Percentiles rank a stretch among this genome's conserved stretches.
These are phyloP conservation scores for Temnothorax curvispinosus DNA, from an alignment of 1,140 invertebrate species.

Conservation along the genomic window DNA sequence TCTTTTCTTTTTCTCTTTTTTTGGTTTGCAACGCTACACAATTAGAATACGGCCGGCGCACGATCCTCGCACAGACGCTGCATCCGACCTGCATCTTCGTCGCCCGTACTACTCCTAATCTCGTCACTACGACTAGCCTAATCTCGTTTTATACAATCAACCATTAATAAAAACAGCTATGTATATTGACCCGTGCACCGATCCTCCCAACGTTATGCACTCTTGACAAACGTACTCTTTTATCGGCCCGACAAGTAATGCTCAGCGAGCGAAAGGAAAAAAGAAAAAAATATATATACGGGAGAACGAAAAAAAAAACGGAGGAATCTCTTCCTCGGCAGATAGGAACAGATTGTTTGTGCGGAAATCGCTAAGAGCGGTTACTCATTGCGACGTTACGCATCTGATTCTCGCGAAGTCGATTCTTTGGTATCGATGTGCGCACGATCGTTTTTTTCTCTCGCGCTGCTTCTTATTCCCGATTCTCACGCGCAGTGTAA, in stretches of 20 bases:
- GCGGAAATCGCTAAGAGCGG: slow-evolving; percentile 13
- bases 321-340: slow-evolving; percentile 28
- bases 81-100: slow-evolving; percentile 59
- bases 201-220: slow-evolving; percentile 31
- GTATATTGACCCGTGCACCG: slow-evolving; percentile 58
- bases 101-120: slow-evolving; percentile 70
- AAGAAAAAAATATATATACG: not conserved
- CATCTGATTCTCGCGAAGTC: slow-evolving; percentile 9
- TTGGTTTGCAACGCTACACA: slow-evolving; percentile 17
- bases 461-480: slow-evolving; percentile 10
- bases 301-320: slow-evolving; percentile 30
- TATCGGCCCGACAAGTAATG: slow-evolving; percentile 10
- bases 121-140: slow-evolving; percentile 75
- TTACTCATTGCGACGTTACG: slow-evolving; percentile 6
- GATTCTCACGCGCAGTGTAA: slow-evolving; percentile 26
- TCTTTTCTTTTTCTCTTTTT: slow-evolving; percentile 4
- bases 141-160: slow-evolving; percentile 70
- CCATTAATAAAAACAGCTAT: slow-evolving; percentile 70
- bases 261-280: slow-evolving; percentile 17
- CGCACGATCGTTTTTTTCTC: not conserved
- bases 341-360: slow-evolving; percentile 52
- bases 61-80: slow-evolving; percentile 30
- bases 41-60: slow-evolving; percentile 55
- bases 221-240: slow-evolving; percentile 34
- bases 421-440: slow-evolving; percentile 54